Percentiles rank a stretch among this genome's conserved stretches.
These are phyloP conservation scores for Diglossa brunneiventris DNA, from an alignment of 2,113 vertebrate genomes.

Conservation along the genomic window DNA sequence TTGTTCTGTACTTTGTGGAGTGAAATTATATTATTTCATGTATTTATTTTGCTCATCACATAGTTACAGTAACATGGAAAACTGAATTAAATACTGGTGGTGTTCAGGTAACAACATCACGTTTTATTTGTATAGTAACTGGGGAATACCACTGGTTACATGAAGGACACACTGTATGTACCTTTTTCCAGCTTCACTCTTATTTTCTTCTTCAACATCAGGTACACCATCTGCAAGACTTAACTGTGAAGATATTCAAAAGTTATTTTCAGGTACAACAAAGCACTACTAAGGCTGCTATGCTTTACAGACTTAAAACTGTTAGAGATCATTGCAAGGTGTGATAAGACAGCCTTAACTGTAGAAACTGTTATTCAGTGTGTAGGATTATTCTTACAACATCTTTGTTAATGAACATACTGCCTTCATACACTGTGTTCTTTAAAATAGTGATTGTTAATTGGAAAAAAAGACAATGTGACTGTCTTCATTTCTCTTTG, in stretches of 20 bases:
- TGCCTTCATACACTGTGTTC: not conserved
- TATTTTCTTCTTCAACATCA: slow-evolving; percentile 47
- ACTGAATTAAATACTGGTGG: not conserved
- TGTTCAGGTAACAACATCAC: not conserved
- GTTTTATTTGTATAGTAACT: not conserved
- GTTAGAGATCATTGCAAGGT: not conserved
- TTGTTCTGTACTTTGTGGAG: not conserved
- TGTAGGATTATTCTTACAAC: not conserved
- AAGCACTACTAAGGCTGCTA: not conserved
- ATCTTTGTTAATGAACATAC: not conserved
- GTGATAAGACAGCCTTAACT: not conserved
- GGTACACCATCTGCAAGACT: slow-evolving; percentile 26
- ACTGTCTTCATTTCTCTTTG: not conserved
- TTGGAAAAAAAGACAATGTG: not conserved
- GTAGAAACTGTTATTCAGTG: not conserved
- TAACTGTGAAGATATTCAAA: slow-evolving; percentile 48
- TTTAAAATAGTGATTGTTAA: not conserved
- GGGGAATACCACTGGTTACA: not conserved
- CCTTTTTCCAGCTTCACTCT: slow-evolving; percentile 58
- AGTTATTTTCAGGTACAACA: not conserved
- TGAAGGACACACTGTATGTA: slow-evolving; percentile 18
- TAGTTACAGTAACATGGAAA: not conserved
- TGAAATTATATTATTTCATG: not conserved
- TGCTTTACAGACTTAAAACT: not conserved
- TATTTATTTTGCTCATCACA: not conserved